A percentile compares a stretch with the other conserved stretches of the same genome.
These are phyloP conservation scores for Notothenia coriiceps DNA, from an alignment of 2,113 vertebrate species.

Conservation along the genomic window DNA sequence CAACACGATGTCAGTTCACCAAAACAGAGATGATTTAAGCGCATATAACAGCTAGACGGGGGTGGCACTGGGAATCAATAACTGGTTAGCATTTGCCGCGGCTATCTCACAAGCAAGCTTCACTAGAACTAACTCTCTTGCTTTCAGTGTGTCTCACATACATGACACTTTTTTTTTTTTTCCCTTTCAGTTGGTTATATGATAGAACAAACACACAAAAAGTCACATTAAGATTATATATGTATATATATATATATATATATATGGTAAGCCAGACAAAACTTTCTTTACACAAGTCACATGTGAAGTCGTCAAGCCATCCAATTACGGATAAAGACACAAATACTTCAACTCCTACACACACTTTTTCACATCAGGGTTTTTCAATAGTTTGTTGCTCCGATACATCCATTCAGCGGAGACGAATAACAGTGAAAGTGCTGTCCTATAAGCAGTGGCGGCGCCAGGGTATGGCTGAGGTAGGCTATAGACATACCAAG, in stretches of 20 bases:
- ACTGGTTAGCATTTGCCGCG: no score
- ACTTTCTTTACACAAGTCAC: not conserved
- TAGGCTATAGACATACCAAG: no score
- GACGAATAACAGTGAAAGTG: conserved; percentile 31
- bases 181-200: no score
- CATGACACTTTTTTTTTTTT: no score
- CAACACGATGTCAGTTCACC: no score
- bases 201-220: no score
- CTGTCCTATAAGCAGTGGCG: not conserved
- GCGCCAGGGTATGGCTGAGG: no score
- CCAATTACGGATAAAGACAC: not conserved
- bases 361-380: conserved; percentile 3
- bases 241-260: not conserved
- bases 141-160: not conserved
- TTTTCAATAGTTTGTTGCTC: conserved; percentile 18
- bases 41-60: no score
- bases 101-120: not conserved
- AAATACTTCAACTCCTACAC: conserved; percentile 9
- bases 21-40: no score
- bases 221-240: not conserved
- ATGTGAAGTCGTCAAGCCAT: not conserved
- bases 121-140: not conserved
- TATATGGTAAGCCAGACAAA: not conserved
- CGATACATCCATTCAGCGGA: conserved; percentile 25
- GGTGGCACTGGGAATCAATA: no score